Percentiles rank a stretch among this genome's conserved stretches.
phyloP scores from a whole-genome alignment of 1,140 invertebrate species.

The Platyura marginata region DNA sequence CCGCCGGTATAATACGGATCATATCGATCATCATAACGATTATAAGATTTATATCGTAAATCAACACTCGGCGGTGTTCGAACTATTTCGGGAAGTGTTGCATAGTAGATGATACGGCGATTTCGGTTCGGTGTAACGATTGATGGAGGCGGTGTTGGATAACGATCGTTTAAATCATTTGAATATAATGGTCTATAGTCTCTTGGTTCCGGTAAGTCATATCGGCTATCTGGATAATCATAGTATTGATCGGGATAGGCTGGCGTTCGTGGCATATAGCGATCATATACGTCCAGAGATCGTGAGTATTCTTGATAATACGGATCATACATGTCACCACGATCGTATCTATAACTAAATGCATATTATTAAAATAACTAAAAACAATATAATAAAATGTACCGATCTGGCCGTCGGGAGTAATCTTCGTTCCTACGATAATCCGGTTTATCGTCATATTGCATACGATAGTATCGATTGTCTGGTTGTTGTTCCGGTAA shows the following conservation, averaged over 20 bases:
- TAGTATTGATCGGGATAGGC: conserved; percentile 20
- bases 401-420: conserved; percentile 1
- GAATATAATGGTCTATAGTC: conserved; percentile 12
- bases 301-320: conserved; percentile 18
- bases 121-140: conserved; percentile 8
- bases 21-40: not conserved
- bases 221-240: conserved; percentile 19
- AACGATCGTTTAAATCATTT: conserved; percentile 9
- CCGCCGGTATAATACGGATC: not conserved
- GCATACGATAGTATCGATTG: not conserved
- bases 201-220: conserved; percentile 13
- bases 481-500: conserved; percentile 2
- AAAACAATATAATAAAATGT: too few species aligned
- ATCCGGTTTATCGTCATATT: not conserved
- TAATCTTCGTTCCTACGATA: not conserved
- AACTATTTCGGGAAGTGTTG: conserved; percentile 27
- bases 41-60: not conserved
- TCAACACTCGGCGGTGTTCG: conserved; percentile 19
- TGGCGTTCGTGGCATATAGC: conserved; percentile 18
- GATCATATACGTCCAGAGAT: conserved; percentile 19
- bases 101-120: conserved; percentile 28
- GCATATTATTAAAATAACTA: too few species aligned
- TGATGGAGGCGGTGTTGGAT: not conserved
- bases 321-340: conserved; percentile 13
- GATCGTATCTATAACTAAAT: not conserved